These are phyloP conservation scores for Origma solitaria DNA, from an alignment of 2,113 vertebrate genomes.

Conservation along the genomic window DNA sequence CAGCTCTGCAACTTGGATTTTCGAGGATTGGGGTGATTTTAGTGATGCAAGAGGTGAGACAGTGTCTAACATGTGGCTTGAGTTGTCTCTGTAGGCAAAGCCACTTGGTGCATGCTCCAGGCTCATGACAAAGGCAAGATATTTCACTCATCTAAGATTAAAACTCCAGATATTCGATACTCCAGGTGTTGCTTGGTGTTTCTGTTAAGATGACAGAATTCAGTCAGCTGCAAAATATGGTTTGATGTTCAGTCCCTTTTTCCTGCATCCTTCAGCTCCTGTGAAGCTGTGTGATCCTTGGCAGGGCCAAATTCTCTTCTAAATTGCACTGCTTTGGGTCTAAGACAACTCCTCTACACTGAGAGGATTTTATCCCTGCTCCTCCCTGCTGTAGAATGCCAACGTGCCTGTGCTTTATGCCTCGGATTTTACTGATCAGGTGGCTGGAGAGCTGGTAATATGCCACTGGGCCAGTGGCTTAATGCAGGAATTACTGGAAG, in stretches of 20 bases:
- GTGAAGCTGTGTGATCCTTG: neutral
- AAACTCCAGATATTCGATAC: neutral
- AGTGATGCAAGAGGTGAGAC: neutral
- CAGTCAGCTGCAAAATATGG: neutral
- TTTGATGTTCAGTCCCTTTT: neutral
- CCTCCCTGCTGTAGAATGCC: neutral
- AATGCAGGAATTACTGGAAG: conserved; percentile 52
- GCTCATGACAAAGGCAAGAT: neutral
- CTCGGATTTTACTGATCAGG: conserved; percentile 2
- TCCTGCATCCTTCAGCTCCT: neutral
- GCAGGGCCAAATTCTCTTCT: neutral
- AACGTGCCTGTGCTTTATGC: neutral
- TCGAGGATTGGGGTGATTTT: neutral
- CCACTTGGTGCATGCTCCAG: neutral
- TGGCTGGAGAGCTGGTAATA: neutral
- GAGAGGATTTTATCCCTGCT: neutral
- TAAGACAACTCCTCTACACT: neutral
- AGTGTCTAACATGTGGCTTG: neutral
- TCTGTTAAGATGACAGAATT: neutral
- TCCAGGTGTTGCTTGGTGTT: neutral
- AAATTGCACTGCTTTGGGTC: neutral
- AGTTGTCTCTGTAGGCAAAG: neutral
- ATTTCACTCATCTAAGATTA: neutral
- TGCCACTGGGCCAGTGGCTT: conserved; percentile 14
- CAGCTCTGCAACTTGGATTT: neutral